phyloP scores from a whole-genome alignment of 2,888 invertebrate species.

The Pilophorus perplexus region DNA sequence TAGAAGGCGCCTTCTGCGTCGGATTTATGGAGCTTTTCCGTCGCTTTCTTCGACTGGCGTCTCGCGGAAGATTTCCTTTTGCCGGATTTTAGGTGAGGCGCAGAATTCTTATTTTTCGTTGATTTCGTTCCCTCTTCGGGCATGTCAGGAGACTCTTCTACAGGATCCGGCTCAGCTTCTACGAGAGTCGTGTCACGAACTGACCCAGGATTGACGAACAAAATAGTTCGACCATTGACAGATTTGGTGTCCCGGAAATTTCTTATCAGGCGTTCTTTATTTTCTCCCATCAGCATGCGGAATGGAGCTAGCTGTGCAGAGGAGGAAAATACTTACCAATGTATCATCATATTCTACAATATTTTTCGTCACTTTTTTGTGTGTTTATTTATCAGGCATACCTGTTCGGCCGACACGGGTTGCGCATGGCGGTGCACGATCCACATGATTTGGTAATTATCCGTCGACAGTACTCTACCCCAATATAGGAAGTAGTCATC shows the following conservation, averaged over 20 bases:
- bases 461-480: conserved; percentile 1
- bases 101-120: too few species aligned
- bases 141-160: too few species aligned
- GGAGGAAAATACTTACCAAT: neutral
- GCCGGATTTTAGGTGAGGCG: too few species aligned
- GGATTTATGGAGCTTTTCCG: too few species aligned
- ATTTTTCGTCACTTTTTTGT: neutral
- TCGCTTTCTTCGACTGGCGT: too few species aligned
- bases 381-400: too few species aligned
- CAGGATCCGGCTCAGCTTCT: too few species aligned
- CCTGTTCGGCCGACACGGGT: conserved; percentile 17
- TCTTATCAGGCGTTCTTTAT: conserved; percentile 10
- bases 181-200: neutral
- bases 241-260: conserved; percentile 29
- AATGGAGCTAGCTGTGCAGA: conserved; percentile 7
- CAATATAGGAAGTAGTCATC: conserved; percentile 31
- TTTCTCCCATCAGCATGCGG: conserved; percentile 15
- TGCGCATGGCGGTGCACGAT: conserved; percentile 12
- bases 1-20: too few species aligned
- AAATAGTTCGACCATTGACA: conserved; percentile 10
- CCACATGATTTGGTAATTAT: conserved; percentile 21
- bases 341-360: neutral
- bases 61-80: too few species aligned
- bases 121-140: too few species aligned
- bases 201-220: conserved; percentile 13